phyloP scores from a whole-genome alignment of 2,113 vertebrate genomes.

The Catharus minimus region DNA sequence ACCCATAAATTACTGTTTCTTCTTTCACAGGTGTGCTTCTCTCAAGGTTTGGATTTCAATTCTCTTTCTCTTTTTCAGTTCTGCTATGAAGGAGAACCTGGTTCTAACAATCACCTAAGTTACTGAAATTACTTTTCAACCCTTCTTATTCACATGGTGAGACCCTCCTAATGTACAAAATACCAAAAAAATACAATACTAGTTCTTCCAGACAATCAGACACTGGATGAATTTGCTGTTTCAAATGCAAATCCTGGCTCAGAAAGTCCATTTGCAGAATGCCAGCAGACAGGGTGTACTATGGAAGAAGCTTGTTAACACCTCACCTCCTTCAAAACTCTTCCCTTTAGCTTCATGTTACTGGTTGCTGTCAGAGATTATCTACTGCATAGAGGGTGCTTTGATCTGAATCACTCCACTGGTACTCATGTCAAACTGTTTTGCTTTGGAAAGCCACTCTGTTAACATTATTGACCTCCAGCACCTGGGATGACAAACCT shows the following conservation, averaged over 20 bases:
- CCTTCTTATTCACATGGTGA: background rate
- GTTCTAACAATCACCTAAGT: background rate
- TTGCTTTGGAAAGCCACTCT: background rate
- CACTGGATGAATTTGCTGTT: background rate
- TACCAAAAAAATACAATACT: background rate
- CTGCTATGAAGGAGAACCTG: background rate
- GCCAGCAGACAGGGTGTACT: background rate
- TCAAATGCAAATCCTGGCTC: background rate
- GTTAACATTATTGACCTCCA: background rate
- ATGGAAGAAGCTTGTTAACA: background rate
- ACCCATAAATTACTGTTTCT: background rate
- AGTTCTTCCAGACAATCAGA: background rate
- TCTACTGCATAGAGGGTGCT: background rate
- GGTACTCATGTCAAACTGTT: background rate
- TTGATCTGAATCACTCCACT: background rate
- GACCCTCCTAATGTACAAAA: background rate
- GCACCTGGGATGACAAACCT: background rate
- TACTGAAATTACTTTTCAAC: background rate
- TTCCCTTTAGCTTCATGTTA: background rate
- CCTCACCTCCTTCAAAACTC: background rate
- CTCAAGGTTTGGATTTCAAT: background rate
- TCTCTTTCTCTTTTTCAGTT: background rate
- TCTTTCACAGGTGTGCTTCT: background rate
- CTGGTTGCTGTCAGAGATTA: background rate
- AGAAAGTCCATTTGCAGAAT: background rate